These are phyloP conservation scores for Peromyscus polionotus DNA, from an alignment of 2,113 vertebrate genomes.

Conservation along the genomic window DNA sequence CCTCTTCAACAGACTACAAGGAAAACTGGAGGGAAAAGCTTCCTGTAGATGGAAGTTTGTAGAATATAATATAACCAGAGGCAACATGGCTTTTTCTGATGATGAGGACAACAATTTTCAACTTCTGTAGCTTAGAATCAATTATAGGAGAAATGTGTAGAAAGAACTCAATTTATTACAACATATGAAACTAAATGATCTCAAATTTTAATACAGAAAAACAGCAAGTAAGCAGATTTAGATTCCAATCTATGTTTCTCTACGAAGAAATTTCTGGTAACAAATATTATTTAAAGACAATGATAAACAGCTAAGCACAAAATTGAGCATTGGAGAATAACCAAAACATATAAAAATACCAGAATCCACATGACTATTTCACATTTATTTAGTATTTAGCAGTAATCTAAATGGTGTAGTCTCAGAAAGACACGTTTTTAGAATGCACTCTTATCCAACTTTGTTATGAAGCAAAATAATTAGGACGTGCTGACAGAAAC, in stretches of 20 bases:
- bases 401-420: not conserved
- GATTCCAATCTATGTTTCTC: not conserved
- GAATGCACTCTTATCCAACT: not conserved
- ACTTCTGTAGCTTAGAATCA: not conserved
- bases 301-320: not conserved
- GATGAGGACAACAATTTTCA: not conserved
- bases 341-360: not conserved
- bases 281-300: not conserved
- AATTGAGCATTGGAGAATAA: not conserved
- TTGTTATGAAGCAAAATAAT: not conserved
- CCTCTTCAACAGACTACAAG: not conserved
- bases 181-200: not conserved
- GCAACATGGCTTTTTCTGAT: not conserved
- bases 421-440: not conserved
- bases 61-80: not conserved
- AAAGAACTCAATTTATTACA: not conserved
- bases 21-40: not conserved
- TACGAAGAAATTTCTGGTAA: not conserved
- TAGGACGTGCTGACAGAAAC: not conserved
- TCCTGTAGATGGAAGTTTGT: too few relatives aligned
- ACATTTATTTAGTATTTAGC: not conserved
- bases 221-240: not conserved
- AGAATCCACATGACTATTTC: not conserved
- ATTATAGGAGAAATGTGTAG: not conserved
- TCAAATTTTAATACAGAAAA: not conserved